These are phyloP conservation scores for Brassicogethes aeneus DNA, from an alignment of 2,888 invertebrate genomes.

Conservation along the genomic window DNA sequence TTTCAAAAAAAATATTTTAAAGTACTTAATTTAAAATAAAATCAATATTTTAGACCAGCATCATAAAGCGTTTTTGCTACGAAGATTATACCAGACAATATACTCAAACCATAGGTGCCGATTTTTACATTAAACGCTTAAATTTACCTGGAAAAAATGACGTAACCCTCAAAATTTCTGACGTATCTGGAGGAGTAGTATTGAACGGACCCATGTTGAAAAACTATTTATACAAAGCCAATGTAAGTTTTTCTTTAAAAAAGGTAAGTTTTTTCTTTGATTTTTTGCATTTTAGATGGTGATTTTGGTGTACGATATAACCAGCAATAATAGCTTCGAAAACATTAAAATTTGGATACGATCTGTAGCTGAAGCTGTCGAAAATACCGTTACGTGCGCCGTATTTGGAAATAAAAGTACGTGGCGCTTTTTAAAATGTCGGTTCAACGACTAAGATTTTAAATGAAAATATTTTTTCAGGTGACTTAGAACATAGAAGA, in stretches of 20 bases:
- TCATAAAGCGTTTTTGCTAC: constrained; percentile 56
- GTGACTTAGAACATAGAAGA: constrained; percentile 64
- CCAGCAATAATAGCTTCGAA: constrained; percentile 71
- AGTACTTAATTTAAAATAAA: constrained; percentile 6
- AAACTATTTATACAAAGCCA: constrained; percentile 60
- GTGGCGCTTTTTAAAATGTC: constrained; percentile 13
- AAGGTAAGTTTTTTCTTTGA: too few species aligned
- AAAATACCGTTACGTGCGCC: constrained; percentile 37
- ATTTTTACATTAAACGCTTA: constrained; percentile 61
- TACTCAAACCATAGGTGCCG: constrained; percentile 60
- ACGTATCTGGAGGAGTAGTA: constrained; percentile 77
- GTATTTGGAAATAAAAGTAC: constrained; percentile 61
- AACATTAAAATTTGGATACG: constrained; percentile 63
- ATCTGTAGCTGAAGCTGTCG: constrained; percentile 42
- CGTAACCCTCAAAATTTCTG: constrained; percentile 70
- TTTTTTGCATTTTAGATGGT: constrained; percentile 61
- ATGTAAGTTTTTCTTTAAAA: constrained; percentile 46
- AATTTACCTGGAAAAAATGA: constrained; percentile 47
- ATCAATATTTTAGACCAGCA: constrained; percentile 52
- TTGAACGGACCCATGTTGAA: constrained; percentile 69
- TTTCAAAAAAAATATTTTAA: neutral
- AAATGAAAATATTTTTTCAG: too few species aligned
- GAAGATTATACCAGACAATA: constrained; percentile 54
- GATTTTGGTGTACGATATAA: constrained; percentile 75
- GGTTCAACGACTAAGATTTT: too few species aligned